Conservation (phyloP, 2,797 vertebrate genomes). For the Sciurus carolinensis region DNA sequence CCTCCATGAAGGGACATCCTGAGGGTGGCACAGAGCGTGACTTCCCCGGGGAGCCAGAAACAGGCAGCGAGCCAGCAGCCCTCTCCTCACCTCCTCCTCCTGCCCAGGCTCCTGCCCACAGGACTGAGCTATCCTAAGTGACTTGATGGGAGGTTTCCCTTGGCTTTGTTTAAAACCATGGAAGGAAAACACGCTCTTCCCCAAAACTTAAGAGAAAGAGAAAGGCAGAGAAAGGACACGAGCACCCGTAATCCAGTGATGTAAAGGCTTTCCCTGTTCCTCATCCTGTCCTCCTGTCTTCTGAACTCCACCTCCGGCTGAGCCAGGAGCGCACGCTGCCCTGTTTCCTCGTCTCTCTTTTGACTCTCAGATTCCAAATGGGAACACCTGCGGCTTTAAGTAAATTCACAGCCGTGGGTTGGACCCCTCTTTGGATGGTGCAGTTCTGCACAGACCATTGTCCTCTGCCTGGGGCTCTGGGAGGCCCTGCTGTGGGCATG, state of each 20-base stretch:
- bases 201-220: neutral
- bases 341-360: too few relatives aligned
- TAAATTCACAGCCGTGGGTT: neutral
- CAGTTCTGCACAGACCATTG: accelerated
- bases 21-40: neutral
- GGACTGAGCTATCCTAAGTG: neutral
- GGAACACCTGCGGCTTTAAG: neutral
- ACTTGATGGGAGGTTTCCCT: accelerated
- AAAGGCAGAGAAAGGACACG: neutral
- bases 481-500: accelerated
- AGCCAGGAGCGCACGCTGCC: accelerated
- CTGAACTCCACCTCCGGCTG: neutral
- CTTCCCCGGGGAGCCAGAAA: neutral
- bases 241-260: too few relatives aligned
- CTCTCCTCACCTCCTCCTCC: accelerated
- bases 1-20: neutral
- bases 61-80: too few relatives aligned
- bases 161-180: neutral
- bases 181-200: neutral
- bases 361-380: neutral
- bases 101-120: too few relatives aligned
- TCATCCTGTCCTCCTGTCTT: accelerated
- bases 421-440: accelerated
- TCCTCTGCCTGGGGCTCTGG: neutral
- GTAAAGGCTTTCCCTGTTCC: neutral